Conservation (phyloP, 1,140 invertebrate species). For the Magallana angulata region DNA sequence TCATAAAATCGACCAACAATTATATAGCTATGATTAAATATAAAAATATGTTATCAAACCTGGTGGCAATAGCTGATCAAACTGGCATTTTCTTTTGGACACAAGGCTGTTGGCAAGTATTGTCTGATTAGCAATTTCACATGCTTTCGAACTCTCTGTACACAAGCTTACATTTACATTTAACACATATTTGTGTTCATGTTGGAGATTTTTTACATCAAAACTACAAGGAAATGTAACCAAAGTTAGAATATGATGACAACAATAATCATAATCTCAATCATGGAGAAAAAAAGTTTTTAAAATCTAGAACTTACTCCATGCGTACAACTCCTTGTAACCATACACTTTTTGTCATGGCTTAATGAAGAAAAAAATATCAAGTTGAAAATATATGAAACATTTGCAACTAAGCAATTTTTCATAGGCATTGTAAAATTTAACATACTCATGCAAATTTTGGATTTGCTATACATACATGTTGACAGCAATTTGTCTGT, state of each 20-base stretch:
- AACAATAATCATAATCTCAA: no score
- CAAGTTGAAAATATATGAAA: neutral
- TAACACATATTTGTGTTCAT: conserved; percentile 36
- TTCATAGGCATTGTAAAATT: no score
- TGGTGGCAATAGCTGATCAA: neutral
- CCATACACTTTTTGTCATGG: conserved; percentile 22
- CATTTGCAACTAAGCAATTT: neutral
- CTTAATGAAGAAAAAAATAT: conserved; percentile 3
- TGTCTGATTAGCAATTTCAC: conserved; percentile 43
- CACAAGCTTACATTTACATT: conserved; percentile 59
- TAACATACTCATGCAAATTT: no score
- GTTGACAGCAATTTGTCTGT: neutral
- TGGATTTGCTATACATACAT: neutral
- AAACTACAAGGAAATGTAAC: neutral
- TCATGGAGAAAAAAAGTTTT: no score
- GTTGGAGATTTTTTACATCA: neutral
- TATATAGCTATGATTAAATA: no score
- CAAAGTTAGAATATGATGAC: neutral
- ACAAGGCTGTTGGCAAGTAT: conserved; percentile 41
- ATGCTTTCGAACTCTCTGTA: conserved; percentile 39
- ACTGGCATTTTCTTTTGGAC: conserved; percentile 40
- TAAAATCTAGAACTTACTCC: conserved; percentile 10
- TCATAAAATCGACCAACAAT: no score
- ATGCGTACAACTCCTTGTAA: conserved; percentile 32
- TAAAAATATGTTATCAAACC: neutral